phyloP scores from a whole-genome alignment of 2,797 vertebrate genomes.

The Fratercula arctica region DNA sequence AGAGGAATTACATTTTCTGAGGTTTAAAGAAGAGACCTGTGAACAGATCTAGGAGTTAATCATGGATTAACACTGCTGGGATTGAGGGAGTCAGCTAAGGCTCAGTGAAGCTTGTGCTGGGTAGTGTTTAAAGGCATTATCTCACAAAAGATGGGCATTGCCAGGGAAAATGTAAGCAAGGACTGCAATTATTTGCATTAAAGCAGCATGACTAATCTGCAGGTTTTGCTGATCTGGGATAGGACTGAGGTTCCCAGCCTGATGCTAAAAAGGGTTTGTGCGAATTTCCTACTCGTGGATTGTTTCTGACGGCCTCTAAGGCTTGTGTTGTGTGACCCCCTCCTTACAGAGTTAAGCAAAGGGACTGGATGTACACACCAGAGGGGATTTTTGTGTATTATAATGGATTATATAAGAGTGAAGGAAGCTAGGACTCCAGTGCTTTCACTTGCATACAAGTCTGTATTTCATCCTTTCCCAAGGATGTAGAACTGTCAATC shows the following conservation, averaged over 20 bases:
- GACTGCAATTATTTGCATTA: conserved; percentile 50
- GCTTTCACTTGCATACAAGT: neutral
- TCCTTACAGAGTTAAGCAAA: neutral
- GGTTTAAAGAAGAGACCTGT: conserved; percentile 33
- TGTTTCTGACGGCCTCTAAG: neutral
- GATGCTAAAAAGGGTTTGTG: neutral
- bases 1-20: conserved; percentile 46
- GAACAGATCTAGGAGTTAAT: conserved; percentile 51
- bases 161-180: conserved; percentile 37
- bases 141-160: conserved; percentile 41
- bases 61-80: conserved; percentile 49
- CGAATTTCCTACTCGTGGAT: neutral
- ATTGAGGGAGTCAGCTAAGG: conserved; percentile 8
- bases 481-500: neutral
- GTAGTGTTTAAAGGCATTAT: conserved; percentile 44
- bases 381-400: neutral
- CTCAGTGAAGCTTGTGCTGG: neutral
- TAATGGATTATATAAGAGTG: neutral
- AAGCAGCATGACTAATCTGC: conserved; percentile 44
- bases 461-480: neutral
- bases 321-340: neutral
- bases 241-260: neutral
- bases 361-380: neutral
- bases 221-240: neutral
- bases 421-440: neutral